phyloP scores from a whole-genome alignment of 2,113 vertebrate genomes.

The Limnothrissa miodon region DNA sequence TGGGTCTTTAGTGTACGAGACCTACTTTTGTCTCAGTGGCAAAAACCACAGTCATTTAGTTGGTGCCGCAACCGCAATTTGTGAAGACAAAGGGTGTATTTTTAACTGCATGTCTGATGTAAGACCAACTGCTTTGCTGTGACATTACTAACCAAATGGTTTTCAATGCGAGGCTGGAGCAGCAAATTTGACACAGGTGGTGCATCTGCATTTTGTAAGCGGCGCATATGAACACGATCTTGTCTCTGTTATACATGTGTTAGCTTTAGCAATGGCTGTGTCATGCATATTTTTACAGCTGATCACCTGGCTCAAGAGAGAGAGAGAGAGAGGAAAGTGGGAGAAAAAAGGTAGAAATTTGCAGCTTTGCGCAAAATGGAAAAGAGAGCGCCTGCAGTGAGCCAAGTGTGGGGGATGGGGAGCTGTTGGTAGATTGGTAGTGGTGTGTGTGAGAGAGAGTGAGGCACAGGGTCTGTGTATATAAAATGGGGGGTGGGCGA shows the following conservation, averaged over 20 bases:
- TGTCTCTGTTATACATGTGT: neutral
- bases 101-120: neutral
- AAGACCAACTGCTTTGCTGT: neutral
- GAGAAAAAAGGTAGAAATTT: neutral
- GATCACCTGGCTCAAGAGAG: neutral
- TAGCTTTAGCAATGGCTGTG: neutral
- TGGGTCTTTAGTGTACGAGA: neutral
- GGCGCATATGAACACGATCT: neutral
- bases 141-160: neutral
- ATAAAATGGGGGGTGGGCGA: neutral
- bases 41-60: neutral
- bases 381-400: slow-evolving; percentile 20
- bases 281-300: neutral
- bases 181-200: neutral
- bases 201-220: neutral
- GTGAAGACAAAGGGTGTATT: neutral
- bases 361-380: neutral
- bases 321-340: neutral
- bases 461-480: neutral
- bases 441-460: neutral
- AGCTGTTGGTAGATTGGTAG: neutral
- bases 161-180: neutral
- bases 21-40: neutral
- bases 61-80: neutral
- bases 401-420: slow-evolving; percentile 29